A percentile compares a stretch with the other conserved stretches of the same genome.
Evolutionary conservation across 2,888 invertebrate genomes (phyloP).

Genomic region (Electrophaes corylata): DNA sequence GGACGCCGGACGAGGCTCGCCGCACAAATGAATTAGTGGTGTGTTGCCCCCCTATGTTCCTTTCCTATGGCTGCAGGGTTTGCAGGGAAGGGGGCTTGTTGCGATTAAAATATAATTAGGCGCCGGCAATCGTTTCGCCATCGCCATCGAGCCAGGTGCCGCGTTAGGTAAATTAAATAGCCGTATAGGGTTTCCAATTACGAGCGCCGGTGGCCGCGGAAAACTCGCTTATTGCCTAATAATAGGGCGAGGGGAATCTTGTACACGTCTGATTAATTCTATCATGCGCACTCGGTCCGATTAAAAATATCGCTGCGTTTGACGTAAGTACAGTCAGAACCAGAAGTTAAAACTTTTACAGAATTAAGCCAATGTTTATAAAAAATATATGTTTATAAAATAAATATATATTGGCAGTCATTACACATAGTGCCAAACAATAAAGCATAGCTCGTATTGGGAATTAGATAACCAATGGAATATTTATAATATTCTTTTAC

Average conservation of each 20-base stretch:
- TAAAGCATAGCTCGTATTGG: no score
- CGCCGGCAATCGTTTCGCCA: slow-evolving; percentile 81
- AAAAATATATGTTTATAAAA: no score
- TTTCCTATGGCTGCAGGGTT: slow-evolving; percentile 45
- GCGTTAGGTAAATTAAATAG: slow-evolving; percentile 80
- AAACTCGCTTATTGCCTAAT: slow-evolving; percentile 76
- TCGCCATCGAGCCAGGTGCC: slow-evolving; percentile 81
- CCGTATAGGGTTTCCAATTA: slow-evolving; percentile 80
- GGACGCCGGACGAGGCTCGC: slow-evolving; percentile 61
- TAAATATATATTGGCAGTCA: no score
- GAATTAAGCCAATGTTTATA: neutral
- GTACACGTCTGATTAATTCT: slow-evolving; percentile 69
- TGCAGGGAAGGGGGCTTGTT: slow-evolving; percentile 53
- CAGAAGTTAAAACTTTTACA: neutral
- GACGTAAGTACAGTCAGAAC: neutral
- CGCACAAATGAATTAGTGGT: slow-evolving; percentile 80
- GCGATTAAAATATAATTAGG: slow-evolving; percentile 84
- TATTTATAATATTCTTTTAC: no score
- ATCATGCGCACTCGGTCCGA: slow-evolving; percentile 47
- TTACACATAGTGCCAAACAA: no score
- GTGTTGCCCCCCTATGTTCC: slow-evolving; percentile 41
- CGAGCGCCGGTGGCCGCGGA: slow-evolving; percentile 64
- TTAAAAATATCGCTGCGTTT: slow-evolving; percentile 30
- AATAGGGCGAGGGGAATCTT: slow-evolving; percentile 71
- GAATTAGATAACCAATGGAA: no score